phyloP scores from a whole-genome alignment of 2,113 vertebrate species.

The Potamarius usumacintae region DNA sequence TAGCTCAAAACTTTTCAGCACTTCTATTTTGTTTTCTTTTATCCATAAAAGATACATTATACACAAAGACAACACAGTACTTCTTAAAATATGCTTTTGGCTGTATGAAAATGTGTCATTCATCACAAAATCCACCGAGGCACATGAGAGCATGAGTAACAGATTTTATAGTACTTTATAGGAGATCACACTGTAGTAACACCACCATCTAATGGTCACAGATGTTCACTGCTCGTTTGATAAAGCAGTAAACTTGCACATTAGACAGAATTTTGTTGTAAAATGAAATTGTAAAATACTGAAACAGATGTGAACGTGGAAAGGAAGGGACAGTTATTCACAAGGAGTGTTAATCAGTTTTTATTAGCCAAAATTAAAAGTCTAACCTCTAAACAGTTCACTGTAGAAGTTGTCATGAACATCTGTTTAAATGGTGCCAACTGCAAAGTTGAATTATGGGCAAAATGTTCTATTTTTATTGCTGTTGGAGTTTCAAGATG shows the following conservation, averaged over 20 bases:
- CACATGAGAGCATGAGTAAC: background rate
- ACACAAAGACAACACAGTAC: background rate
- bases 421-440: conserved; percentile 50
- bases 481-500: too few species aligned
- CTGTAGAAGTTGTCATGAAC: conserved; percentile 23
- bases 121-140: background rate
- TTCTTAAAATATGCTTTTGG: background rate
- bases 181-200: conserved; percentile 57
- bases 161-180: background rate
- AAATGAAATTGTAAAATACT: background rate
- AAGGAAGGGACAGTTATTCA: background rate
- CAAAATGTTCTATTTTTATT: too few species aligned
- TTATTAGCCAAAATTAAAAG: background rate
- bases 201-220: conserved; percentile 70
- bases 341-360: background rate
- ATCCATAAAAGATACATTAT: background rate
- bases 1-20: background rate
- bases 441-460: too few species aligned
- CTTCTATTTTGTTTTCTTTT: background rate
- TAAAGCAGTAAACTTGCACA: background rate
- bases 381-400: background rate
- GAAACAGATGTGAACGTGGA: background rate
- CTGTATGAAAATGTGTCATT: background rate
- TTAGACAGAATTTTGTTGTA: background rate
- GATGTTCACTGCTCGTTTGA: conserved; percentile 37